phyloP scores from a whole-genome alignment of 2,888 invertebrate genomes.

The Prenolepis imparis region DNA sequence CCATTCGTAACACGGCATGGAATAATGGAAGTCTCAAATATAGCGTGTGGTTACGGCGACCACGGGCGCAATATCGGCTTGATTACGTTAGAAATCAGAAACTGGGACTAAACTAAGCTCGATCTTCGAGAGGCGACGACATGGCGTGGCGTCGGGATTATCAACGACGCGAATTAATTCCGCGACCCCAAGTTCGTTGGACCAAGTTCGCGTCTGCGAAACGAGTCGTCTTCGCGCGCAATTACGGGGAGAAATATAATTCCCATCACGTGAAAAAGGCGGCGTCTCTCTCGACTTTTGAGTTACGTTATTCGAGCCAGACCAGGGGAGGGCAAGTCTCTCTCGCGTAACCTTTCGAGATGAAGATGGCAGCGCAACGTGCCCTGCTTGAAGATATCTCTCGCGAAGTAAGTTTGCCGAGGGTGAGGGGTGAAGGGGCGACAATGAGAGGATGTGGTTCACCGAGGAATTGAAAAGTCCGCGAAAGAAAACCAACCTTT shows the following conservation, averaged over 20 bases:
- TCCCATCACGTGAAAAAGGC: conserved; percentile 46
- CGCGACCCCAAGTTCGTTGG: conserved; percentile 23
- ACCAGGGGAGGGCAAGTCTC: not conserved
- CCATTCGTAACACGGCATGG: conserved; percentile 13
- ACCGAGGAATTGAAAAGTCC: conserved; percentile 64
- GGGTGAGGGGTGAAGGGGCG: not conserved
- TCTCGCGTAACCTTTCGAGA: conserved; percentile 53
- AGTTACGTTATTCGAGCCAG: conserved; percentile 14
- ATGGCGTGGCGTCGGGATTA: conserved; percentile 17
- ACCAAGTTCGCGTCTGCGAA: conserved; percentile 35
- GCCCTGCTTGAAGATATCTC: conserved; percentile 66
- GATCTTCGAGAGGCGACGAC: conserved; percentile 39
- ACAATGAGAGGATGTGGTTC: conserved; percentile 19
- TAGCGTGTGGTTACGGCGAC: not conserved
- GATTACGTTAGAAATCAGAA: conserved; percentile 65
- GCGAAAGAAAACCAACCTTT: conserved; percentile 61
- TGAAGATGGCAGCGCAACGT: conserved; percentile 70
- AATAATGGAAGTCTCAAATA: conserved; percentile 56
- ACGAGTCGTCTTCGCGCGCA: conserved; percentile 45
- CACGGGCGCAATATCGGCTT: conserved; percentile 53
- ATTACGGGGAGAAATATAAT: conserved; percentile 27
- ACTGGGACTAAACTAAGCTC: conserved; percentile 53
- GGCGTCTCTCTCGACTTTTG: conserved; percentile 2
- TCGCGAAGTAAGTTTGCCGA: conserved; percentile 45
- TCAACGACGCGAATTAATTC: conserved; percentile 47